Evolutionary conservation across 1,140 invertebrate genomes (phyloP).

Genomic region (Brachionus rubens): DNA sequence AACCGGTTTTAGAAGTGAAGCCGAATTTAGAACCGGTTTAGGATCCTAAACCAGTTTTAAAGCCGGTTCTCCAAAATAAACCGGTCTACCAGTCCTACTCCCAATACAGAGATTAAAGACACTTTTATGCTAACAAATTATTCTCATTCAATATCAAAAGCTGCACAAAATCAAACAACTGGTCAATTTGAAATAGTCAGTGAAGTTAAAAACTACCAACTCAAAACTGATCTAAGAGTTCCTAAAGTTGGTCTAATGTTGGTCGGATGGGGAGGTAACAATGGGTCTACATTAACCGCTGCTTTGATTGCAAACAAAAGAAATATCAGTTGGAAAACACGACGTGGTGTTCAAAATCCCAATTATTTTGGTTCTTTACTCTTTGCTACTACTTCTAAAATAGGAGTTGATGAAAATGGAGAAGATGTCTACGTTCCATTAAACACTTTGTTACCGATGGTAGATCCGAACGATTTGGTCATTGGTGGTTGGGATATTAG

Average conservation of each 20-base stretch:
- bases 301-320: conserved; percentile 83
- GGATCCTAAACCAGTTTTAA: too few relatives aligned
- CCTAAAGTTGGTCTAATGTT: conserved; percentile 80
- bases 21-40: too few relatives aligned
- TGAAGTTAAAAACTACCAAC: conserved; percentile 58
- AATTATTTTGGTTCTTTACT: conserved; percentile 89
- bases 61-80: too few relatives aligned
- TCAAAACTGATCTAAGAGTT: conserved; percentile 68
- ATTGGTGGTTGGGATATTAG: conserved; percentile 96
- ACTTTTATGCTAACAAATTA: background rate
- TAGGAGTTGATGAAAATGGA: conserved; percentile 68
- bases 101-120: conserved; percentile 2
- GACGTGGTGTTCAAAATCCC: conserved; percentile 64
- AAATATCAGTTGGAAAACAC: conserved; percentile 77
- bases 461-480: conserved; percentile 79
- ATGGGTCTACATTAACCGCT: conserved; percentile 85
- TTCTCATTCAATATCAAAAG: background rate
- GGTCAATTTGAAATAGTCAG: background rate
- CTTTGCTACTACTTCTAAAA: conserved; percentile 77
- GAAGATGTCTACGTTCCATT: conserved; percentile 77
- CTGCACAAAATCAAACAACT: background rate
- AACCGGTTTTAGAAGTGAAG: too few relatives aligned
- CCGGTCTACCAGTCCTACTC: too few relatives aligned
- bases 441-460: conserved; percentile 78
- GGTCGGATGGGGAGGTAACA: conserved; percentile 84